Conservation (phyloP, 2,113 vertebrate species). For the Anhinga anhinga region DNA sequence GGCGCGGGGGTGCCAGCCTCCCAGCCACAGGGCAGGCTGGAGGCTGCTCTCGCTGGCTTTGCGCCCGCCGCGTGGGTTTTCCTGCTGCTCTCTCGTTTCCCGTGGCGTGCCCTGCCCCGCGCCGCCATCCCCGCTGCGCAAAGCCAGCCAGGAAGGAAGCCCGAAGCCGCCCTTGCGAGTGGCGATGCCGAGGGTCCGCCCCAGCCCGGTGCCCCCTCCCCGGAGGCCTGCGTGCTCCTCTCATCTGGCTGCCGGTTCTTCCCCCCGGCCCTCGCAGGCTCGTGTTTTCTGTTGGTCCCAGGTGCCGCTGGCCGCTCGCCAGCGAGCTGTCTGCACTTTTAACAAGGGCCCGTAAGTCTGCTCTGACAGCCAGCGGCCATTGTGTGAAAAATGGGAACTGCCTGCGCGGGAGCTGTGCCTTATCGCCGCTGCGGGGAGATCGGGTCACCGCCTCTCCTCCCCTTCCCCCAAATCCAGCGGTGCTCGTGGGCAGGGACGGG, state of each 20-base stretch:
- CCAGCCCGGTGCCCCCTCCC: rapidly evolving
- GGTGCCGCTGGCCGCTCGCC: slow-evolving; percentile 18
- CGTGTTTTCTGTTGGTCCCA: neutral
- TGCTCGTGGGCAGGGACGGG: rapidly evolving
- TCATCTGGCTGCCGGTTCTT: neutral
- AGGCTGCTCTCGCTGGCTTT: rapidly evolving
- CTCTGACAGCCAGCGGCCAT: slow-evolving; percentile 46
- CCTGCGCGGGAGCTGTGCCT: neutral
- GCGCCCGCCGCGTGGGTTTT: neutral
- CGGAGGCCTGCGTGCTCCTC: neutral
- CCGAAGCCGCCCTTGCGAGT: neutral
- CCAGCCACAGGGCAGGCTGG: rapidly evolving
- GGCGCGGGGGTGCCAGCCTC: rapidly evolving
- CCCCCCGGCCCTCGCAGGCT: neutral
- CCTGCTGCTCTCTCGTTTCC: rapidly evolving
- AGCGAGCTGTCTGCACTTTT: slow-evolving; percentile 1
- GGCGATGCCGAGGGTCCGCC: neutral
- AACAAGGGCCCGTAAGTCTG: slow-evolving; percentile 14
- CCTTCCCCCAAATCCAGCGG: neutral
- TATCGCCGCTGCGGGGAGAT: neutral
- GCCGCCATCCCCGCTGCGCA: rapidly evolving
- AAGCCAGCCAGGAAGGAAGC: neutral
- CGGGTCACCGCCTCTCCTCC: neutral
- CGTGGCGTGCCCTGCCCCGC: neutral
- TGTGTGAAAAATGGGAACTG: neutral